Percentiles rank a stretch among this genome's conserved stretches.
Conservation (phyloP, 2,113 vertebrate species). For the Rynchops niger region DNA sequence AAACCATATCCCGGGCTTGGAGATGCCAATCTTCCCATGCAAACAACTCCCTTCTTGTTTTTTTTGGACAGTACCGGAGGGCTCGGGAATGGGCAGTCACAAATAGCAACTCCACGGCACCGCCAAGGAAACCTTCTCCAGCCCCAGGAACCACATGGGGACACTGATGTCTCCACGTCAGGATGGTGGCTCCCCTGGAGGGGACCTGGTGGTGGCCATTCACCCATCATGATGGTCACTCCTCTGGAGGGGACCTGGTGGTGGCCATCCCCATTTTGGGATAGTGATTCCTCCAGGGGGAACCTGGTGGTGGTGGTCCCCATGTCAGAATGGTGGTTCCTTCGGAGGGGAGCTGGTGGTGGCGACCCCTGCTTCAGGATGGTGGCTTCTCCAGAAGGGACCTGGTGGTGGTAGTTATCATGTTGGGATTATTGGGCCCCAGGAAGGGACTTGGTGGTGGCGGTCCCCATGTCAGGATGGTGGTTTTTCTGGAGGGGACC, state of each 20-base stretch:
- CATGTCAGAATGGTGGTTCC: not conserved
- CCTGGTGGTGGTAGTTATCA: not conserved
- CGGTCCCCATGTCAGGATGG: not conserved
- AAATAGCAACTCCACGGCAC: conserved; percentile 35
- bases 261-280: not conserved
- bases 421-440: not conserved
- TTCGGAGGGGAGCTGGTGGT: not conserved
- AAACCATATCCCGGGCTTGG: conserved; percentile 59
- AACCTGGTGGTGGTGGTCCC: not conserved
- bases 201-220: not conserved
- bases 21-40: conserved; percentile 69
- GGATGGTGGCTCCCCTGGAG: not conserved
- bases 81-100: conserved; percentile 9
- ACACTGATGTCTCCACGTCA: not conserved
- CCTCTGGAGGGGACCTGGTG: not conserved
- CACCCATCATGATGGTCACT: not conserved
- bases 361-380: not conserved
- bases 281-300: not conserved
- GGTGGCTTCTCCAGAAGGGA: not conserved
- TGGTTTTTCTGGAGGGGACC: not conserved
- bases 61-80: conserved; percentile 51
- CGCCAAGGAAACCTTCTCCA: not conserved
- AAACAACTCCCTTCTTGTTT: conserved; percentile 69
- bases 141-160: not conserved
- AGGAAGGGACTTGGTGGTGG: not conserved